A percentile compares a stretch with the other conserved stretches of the same genome.
These are phyloP conservation scores for Limonius californicus DNA, from an alignment of 1,140 invertebrate genomes.

Conservation along the genomic window DNA sequence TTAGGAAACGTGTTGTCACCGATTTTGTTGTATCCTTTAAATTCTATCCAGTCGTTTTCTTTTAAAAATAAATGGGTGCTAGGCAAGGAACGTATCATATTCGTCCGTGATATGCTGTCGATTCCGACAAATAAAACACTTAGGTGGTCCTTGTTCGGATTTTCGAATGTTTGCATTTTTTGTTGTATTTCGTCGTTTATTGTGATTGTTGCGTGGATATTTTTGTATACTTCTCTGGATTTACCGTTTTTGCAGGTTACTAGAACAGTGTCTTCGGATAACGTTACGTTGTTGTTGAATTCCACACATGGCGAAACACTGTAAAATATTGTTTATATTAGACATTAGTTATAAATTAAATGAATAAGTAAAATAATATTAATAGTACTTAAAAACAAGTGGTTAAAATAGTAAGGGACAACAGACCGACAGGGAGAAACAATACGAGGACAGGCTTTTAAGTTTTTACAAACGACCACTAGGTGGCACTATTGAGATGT, in stretches of 20 bases:
- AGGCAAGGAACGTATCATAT: conserved; percentile 73
- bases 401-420: too few relatives aligned
- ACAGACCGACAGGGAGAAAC: too few relatives aligned
- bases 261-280: not conserved
- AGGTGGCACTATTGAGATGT: too few relatives aligned
- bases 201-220: conserved; percentile 48
- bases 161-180: conserved; percentile 28
- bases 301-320: not conserved
- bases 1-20: not conserved
- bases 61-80: conserved; percentile 63
- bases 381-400: too few relatives aligned
- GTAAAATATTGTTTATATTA: too few relatives aligned
- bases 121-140: conserved; percentile 75
- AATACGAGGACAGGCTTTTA: too few relatives aligned
- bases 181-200: conserved; percentile 38
- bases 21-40: conserved; percentile 52
- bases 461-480: too few relatives aligned
- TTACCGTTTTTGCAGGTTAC: not conserved
- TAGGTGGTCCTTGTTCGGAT: conserved; percentile 31
- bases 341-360: too few relatives aligned
- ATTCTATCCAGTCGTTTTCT: conserved; percentile 48
- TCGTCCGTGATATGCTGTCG: conserved; percentile 76
- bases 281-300: not conserved
- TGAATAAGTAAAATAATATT: too few relatives aligned
- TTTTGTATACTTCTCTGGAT: conserved; percentile 47